Evolutionary conservation across 2,797 vertebrate genomes (phyloP).

Genomic region (Diglossa cyanea): DNA sequence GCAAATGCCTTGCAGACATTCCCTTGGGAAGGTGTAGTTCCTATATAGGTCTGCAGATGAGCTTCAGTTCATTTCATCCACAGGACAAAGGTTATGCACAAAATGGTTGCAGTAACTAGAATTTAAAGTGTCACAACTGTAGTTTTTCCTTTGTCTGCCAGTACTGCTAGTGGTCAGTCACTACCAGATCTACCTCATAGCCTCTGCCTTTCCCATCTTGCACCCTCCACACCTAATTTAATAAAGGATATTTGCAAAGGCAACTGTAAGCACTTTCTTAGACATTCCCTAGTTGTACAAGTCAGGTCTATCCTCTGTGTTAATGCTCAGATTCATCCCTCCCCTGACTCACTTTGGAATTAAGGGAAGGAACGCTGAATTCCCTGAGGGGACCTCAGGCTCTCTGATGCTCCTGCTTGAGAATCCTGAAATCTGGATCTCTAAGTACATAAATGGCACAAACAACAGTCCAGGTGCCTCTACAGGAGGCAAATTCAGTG

Average conservation of each 20-base stretch:
- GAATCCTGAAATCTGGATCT: not conserved
- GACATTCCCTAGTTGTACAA: not conserved
- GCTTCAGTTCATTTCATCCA: not conserved
- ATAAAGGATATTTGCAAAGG: not conserved
- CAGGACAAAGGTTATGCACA: fast-evolving
- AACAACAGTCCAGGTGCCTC: not conserved
- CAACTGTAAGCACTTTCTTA: not conserved
- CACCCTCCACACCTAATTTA: not conserved
- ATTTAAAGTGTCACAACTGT: not conserved
- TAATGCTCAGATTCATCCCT: not conserved
- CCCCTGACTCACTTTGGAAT: not conserved
- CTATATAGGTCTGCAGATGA: not conserved
- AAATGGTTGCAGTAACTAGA: not conserved
- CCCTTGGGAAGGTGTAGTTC: not conserved
- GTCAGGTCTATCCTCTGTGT: not conserved
- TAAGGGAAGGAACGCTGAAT: not conserved
- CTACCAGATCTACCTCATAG: not conserved
- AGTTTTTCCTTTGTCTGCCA: not conserved
- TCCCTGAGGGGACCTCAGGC: not conserved
- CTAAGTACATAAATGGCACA: not conserved
- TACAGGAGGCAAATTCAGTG: not conserved
- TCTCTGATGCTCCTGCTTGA: not conserved
- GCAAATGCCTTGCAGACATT: not conserved
- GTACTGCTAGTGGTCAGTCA: not conserved
- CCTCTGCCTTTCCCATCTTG: not conserved